Percentiles rank a stretch among this genome's conserved stretches.
These are phyloP conservation scores for Macaria notata DNA, from an alignment of 2,888 invertebrate species.

Conservation along the genomic window DNA sequence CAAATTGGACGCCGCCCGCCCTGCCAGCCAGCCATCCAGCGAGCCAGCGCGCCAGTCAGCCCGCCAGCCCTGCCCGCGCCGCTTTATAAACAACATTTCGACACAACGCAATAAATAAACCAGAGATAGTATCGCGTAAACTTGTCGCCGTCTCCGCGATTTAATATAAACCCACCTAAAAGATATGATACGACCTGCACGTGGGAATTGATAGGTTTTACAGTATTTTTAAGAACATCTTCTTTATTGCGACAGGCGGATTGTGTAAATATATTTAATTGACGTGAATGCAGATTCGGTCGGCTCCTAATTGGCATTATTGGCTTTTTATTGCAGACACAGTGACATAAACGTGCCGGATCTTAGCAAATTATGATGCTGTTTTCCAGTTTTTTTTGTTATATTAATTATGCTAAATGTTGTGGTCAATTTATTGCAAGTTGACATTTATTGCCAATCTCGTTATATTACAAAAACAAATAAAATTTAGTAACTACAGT, in stretches of 20 bases:
- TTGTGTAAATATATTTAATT: slow-evolving; percentile 17
- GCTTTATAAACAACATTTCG: slow-evolving; percentile 51
- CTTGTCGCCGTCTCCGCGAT: slow-evolving; percentile 17
- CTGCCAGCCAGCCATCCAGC: slow-evolving; percentile 24
- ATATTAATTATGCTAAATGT: neutral
- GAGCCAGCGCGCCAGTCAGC: slow-evolving; percentile 29
- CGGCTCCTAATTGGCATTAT: slow-evolving; percentile 15
- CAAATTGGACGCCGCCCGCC: slow-evolving; percentile 66
- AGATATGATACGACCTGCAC: slow-evolving; percentile 19
- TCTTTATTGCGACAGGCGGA: slow-evolving; percentile 8
- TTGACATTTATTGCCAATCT: no score
- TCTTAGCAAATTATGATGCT: slow-evolving; percentile 1
- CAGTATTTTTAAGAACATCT: slow-evolving; percentile 2
- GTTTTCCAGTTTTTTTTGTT: neutral
- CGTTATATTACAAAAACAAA: no score
- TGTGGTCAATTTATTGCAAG: no score
- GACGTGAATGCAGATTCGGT: slow-evolving; percentile 14
- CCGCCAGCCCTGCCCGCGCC: slow-evolving; percentile 62
- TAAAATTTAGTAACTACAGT: no score
- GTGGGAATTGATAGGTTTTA: slow-evolving; percentile 10
- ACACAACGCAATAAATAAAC: slow-evolving; percentile 19
- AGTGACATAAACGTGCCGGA: slow-evolving; percentile 1
- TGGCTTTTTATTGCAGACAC: neutral
- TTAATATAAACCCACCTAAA: slow-evolving; percentile 18
- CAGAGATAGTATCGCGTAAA: slow-evolving; percentile 23